Percentiles rank a stretch among this genome's conserved stretches.
Conservation (phyloP, 1,140 invertebrate species). For the Bathynomus jamesi region DNA sequence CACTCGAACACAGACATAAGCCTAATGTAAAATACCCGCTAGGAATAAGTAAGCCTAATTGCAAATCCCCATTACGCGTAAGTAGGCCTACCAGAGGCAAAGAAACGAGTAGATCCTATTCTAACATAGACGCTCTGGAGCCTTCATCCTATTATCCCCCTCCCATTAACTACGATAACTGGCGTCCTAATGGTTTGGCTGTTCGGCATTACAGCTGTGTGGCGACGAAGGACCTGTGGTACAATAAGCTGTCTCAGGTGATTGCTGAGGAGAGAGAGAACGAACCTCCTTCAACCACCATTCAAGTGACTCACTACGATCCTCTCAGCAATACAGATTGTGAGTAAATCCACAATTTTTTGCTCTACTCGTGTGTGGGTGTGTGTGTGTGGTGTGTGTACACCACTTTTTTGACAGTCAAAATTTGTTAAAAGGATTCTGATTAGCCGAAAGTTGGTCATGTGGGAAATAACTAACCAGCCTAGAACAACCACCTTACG, state of each 20-base stretch:
- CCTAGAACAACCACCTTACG: too few relatives aligned
- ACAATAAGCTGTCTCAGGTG: constrained; percentile 55
- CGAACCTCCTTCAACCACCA: constrained; percentile 66
- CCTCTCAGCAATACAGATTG: constrained; percentile 62
- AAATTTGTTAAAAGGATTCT: too few relatives aligned
- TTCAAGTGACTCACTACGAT: constrained; percentile 71
- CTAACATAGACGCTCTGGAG: background rate
- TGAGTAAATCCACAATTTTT: too few relatives aligned
- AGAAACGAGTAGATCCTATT: background rate
- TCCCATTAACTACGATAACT: background rate
- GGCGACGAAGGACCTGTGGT: constrained; percentile 59
- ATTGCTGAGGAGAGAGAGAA: constrained; percentile 53
- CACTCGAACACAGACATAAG: background rate
- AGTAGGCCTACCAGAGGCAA: background rate
- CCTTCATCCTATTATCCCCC: background rate
- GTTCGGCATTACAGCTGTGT: constrained; percentile 46
- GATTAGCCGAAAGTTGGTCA: too few relatives aligned
- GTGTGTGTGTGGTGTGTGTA: too few relatives aligned
- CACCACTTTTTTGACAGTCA: too few relatives aligned
- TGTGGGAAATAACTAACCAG: too few relatives aligned
- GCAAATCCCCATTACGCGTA: background rate
- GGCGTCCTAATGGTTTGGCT: background rate
- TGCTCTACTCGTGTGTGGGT: too few relatives aligned
- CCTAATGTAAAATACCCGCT: background rate
- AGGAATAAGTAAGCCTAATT: background rate